Conservation (phyloP, 2,888 invertebrate genomes). For the Heliconius hortense region DNA sequence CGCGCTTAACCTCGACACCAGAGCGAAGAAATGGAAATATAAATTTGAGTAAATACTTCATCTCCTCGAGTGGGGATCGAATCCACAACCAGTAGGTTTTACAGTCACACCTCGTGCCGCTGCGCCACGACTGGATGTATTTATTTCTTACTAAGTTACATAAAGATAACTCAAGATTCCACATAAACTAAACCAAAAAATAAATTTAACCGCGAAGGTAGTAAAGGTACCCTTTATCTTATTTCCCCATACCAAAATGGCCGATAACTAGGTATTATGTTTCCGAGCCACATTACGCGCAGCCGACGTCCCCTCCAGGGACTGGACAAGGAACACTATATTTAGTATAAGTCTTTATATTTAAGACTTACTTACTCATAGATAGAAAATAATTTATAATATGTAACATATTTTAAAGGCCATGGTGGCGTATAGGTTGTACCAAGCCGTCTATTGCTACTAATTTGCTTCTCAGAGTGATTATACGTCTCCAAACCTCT, state of each 20-base stretch:
- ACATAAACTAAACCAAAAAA: neutral
- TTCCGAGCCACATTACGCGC: slow-evolving; percentile 30
- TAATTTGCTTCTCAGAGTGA: too few species aligned
- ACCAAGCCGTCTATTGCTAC: too few species aligned
- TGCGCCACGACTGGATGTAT: too few species aligned
- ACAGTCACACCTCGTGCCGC: too few species aligned
- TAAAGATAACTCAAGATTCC: neutral
- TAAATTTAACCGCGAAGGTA: neutral
- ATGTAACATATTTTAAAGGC: neutral
- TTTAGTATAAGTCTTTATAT: slow-evolving; percentile 5
- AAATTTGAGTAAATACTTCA: too few species aligned
- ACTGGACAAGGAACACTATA: slow-evolving; percentile 13
- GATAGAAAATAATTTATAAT: neutral
- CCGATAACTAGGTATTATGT: slow-evolving; percentile 31
- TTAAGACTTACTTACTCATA: neutral
- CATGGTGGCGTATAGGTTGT: neutral
- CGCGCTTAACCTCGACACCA: too few species aligned
- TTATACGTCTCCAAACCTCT: too few species aligned
- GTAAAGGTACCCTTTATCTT: slow-evolving; percentile 9
- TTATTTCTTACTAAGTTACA: neutral
- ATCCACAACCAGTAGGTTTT: too few species aligned
- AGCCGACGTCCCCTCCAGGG: slow-evolving; percentile 25
- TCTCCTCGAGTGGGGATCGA: too few species aligned
- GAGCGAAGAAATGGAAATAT: too few species aligned
- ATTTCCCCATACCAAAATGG: slow-evolving; percentile 21